These are phyloP conservation scores for Enteromius argenteus DNA, from an alignment of 2,797 vertebrate genomes.

Conservation along the genomic window DNA sequence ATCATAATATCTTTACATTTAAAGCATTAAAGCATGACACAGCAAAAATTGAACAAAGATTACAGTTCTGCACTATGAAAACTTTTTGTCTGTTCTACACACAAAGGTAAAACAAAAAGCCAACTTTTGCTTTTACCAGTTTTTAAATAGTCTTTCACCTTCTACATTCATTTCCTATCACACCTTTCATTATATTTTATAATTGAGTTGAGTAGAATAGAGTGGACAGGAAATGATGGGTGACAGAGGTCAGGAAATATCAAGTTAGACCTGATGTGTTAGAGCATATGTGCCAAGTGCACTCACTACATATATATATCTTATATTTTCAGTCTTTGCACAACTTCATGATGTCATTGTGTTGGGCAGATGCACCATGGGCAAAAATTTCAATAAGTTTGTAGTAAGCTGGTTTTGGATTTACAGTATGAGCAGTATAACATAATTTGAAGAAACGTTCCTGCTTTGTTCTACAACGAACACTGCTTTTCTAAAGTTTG, in stretches of 20 bases:
- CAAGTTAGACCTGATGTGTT: background rate
- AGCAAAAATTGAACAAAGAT: constrained; percentile 40
- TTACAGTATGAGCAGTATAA: background rate
- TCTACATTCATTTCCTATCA: background rate
- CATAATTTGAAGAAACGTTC: background rate
- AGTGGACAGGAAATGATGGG: background rate
- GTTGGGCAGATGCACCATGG: background rate
- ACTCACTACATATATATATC: background rate
- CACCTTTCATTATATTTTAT: constrained; percentile 5
- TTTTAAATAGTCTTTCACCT: constrained; percentile 9
- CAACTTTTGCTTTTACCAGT: background rate
- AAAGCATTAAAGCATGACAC: constrained; percentile 4
- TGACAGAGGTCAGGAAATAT: constrained; percentile 1
- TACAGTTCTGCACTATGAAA: background rate
- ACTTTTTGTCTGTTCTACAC: background rate
- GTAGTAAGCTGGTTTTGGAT: background rate
- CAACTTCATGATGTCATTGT: background rate
- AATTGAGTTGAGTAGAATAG: constrained; percentile 5
- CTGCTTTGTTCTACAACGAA: background rate
- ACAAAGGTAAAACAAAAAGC: constrained; percentile 3
- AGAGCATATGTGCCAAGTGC: background rate
- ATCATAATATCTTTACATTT: background rate
- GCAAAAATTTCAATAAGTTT: background rate
- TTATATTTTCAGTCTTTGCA: background rate
- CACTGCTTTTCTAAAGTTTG: background rate